Percentiles rank a stretch among this genome's conserved stretches.
Evolutionary conservation across 1,140 invertebrate species (phyloP).

Genomic region (Drosophila suzukii): DNA sequence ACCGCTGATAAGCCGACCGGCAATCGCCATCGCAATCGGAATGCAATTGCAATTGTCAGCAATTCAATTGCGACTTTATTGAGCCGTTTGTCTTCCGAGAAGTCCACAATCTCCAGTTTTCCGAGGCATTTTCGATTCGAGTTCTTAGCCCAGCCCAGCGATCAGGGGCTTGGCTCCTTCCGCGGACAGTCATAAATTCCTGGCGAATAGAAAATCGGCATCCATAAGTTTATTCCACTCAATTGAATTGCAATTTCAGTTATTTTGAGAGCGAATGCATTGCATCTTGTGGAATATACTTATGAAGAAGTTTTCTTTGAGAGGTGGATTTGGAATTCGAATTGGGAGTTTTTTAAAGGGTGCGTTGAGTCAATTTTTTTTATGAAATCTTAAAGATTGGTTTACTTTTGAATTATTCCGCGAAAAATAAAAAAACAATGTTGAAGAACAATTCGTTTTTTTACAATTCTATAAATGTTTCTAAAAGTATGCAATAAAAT

Average conservation of each 20-base stretch:
- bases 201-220: slow-evolving; percentile 55
- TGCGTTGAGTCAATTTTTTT: too few species aligned
- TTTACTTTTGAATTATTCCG: too few species aligned
- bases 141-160: background rate
- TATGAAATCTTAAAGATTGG: too few species aligned
- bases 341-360: background rate
- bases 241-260: slow-evolving; percentile 75
- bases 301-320: slow-evolving; percentile 7
- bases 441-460: too few species aligned
- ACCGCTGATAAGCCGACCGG: slow-evolving; percentile 34
- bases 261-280: slow-evolving; percentile 32
- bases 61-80: slow-evolving; percentile 72
- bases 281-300: slow-evolving; percentile 24
- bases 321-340: slow-evolving; percentile 9
- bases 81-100: slow-evolving; percentile 33
- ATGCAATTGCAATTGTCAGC: slow-evolving; percentile 68
- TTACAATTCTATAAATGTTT: too few species aligned
- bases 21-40: slow-evolving; percentile 41
- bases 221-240: slow-evolving; percentile 79
- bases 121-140: background rate
- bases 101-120: background rate
- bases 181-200: slow-evolving; percentile 64
- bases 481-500: too few species aligned
- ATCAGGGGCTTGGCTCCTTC: background rate
- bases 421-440: too few species aligned